Evolutionary conservation across 1,140 invertebrate genomes (phyloP), one percentile per base, ranked within the genome.

Genomic region (Archivesica marissinica): DNA sequence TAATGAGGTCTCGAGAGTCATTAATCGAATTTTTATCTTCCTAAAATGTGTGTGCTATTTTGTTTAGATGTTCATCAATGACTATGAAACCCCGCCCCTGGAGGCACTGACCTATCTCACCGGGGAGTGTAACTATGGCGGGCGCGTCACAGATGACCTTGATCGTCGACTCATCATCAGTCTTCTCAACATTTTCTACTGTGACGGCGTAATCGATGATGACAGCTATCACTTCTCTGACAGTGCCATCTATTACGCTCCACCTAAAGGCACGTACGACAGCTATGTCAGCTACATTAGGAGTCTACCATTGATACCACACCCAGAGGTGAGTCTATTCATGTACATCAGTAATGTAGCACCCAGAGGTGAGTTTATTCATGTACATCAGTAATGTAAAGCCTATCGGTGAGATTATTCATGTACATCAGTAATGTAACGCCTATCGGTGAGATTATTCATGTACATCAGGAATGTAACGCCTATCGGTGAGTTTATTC

Each of bases 221-320:
- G 94, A 94, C 2, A 89, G 93, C 0, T 95, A 96, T 88, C 91
- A 92, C 2, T 96, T 97, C 86, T 96, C 94, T 17, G 80, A 91
- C 4, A 94, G 94, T 88, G 94, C 96, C 20, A 93, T 95, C 9
- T 98, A 98, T 93, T 95, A 94, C 79, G 95, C 98, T 68, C 97
- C 97, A 0, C 87, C 95, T 17, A 95, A 96, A 80, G 96, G 96
- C 35, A 95, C 95, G 80, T 96, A 97, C 87, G 94, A 96, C 41
- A 96, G 95, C n/a, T 96, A 96, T 89, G 90, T 98, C 28, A 94
- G 95, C 23, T 97, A 97, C 90, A 97, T 98, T 79, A 94, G 95
- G 79, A 95, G 94, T 35, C 94, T 98, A 30, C 94, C 94, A n/a
- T 82, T 92, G 25, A 89, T 91, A 23, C 93, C 93, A 59, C 92